A percentile compares a stretch with the other conserved stretches of the same genome.
Evolutionary conservation across 1,140 invertebrate genomes (phyloP).

Genomic region (Bombus pascuorum): DNA sequence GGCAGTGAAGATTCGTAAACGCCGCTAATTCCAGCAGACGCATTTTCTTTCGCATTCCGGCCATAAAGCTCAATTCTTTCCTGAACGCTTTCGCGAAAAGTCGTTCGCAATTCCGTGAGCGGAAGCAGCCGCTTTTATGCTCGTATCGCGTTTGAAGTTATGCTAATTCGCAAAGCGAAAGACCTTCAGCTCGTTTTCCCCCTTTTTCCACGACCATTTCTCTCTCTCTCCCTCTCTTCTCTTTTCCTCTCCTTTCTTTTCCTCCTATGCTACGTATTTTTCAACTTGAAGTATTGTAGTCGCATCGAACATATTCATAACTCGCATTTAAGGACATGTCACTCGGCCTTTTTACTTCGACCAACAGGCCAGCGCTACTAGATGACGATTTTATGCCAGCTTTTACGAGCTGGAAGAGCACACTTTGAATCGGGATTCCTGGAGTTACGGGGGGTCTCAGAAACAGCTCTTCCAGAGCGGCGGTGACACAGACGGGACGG

Average conservation of each 20-base stretch:
- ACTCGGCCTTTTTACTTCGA: slow-evolving; percentile 71
- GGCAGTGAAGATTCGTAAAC: slow-evolving; percentile 19
- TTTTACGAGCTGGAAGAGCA: slow-evolving; percentile 77
- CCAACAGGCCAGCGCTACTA: slow-evolving; percentile 57
- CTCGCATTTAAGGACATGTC: slow-evolving; percentile 72
- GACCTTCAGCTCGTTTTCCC: slow-evolving; percentile 14
- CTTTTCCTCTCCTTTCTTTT: background rate
- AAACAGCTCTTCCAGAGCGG: slow-evolving; percentile 39
- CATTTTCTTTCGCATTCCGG: background rate
- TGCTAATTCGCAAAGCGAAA: slow-evolving; percentile 74
- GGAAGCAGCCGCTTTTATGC: slow-evolving; percentile 71
- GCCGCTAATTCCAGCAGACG: slow-evolving; percentile 59
- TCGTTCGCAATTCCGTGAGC: slow-evolving; percentile 59
- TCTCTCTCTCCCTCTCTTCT: background rate
- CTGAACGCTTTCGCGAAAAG: slow-evolving; percentile 62
- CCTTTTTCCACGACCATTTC: background rate
- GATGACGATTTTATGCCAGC: slow-evolving; percentile 78
- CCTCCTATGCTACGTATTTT: background rate
- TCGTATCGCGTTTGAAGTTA: slow-evolving; percentile 75
- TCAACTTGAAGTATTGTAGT: slow-evolving; percentile 41
- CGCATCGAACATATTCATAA: slow-evolving; percentile 79
- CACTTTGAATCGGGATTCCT: slow-evolving; percentile 73
- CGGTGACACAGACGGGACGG: slow-evolving; percentile 32
- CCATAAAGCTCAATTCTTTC: slow-evolving; percentile 56
- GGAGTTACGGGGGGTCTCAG: slow-evolving; percentile 67